Percentiles rank a stretch among this genome's conserved stretches.
Conservation (phyloP, 2,888 invertebrate species). For the Carpatolechia fugitivella region DNA sequence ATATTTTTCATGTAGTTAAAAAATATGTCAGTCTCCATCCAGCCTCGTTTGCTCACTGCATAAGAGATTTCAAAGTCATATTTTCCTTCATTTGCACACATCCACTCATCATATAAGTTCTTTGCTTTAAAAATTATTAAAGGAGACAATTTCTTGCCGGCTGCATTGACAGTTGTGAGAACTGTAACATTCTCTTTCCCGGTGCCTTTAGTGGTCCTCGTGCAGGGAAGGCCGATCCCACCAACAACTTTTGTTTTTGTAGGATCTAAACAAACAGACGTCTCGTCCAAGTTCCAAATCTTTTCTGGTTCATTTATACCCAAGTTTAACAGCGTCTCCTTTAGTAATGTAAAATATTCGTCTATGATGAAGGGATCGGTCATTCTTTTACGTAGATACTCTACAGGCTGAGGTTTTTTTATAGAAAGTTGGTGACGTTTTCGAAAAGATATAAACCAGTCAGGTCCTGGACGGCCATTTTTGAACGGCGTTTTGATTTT, state of each 20-base stretch:
- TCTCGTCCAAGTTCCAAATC: conserved; percentile 31
- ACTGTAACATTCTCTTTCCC: background rate
- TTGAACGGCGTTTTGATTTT: conserved; percentile 19
- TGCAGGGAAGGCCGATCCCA: conserved; percentile 15
- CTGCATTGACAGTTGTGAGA: background rate
- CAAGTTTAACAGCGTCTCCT: conserved; percentile 10
- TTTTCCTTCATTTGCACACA: conserved; percentile 14
- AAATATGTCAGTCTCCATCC: conserved; percentile 17
- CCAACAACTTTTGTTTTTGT: conserved; percentile 32
- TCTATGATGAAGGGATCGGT: conserved; percentile 22
- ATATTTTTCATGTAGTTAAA: conserved; percentile 6
- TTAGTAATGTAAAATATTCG: conserved; percentile 20
- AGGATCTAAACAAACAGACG: conserved; percentile 25
- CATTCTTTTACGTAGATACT: conserved; percentile 21
- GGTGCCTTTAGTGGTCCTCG: conserved; percentile 21
- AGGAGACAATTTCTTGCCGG: background rate
- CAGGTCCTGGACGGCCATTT: conserved; percentile 22
- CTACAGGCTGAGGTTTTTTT: conserved; percentile 30
- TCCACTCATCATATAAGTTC: background rate
- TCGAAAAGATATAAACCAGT: conserved; percentile 27
- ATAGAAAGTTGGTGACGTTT: conserved; percentile 26
- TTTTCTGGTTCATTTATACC: conserved; percentile 7
- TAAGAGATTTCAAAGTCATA: conserved; percentile 20
- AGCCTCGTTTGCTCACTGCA: conserved; percentile 15
- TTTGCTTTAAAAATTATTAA: conserved; percentile 4